Conservation (phyloP, 2,888 invertebrate genomes). For the Chymomyza caudatula region DNA sequence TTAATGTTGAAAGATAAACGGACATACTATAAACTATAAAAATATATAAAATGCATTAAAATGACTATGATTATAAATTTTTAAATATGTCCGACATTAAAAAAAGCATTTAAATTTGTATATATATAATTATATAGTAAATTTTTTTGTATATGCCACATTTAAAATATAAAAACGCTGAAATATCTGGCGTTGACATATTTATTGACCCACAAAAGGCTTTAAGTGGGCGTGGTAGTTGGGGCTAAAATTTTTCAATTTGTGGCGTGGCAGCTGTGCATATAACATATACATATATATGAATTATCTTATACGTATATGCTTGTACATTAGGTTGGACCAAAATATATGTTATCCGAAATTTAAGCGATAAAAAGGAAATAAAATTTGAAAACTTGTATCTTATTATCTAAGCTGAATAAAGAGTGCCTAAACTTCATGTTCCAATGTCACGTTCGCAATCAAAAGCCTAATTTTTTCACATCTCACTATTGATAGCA, state of each 20-base stretch:
- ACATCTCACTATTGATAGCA: too few species aligned
- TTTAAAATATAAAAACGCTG: conserved; percentile 1
- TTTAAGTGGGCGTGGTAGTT: not conserved
- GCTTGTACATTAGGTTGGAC: conserved; percentile 2
- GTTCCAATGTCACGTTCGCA: too few species aligned
- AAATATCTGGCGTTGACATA: conserved; percentile 56
- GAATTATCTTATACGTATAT: conserved; percentile 14
- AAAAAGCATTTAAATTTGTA: conserved; percentile 23
- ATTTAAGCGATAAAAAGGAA: too few species aligned
- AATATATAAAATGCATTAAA: conserved; percentile 35
- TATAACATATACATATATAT: conserved; percentile 8
- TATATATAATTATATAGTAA: not conserved
- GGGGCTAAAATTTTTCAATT: conserved; percentile 49
- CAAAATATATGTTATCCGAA: too few species aligned
- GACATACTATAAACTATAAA: conserved; percentile 21
- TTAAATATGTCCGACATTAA: too few species aligned
- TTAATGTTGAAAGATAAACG: conserved; percentile 45
- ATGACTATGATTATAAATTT: conserved; percentile 8
- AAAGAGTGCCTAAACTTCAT: too few species aligned
- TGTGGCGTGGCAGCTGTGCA: conserved; percentile 36
- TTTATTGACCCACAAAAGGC: conserved; percentile 49
- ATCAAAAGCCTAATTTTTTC: too few species aligned
- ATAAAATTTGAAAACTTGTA: too few species aligned
- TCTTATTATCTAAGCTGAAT: too few species aligned
- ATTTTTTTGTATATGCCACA: not conserved